Evolutionary conservation across 2,797 vertebrate species (phyloP).

Genomic region (Sparus aurata): DNA sequence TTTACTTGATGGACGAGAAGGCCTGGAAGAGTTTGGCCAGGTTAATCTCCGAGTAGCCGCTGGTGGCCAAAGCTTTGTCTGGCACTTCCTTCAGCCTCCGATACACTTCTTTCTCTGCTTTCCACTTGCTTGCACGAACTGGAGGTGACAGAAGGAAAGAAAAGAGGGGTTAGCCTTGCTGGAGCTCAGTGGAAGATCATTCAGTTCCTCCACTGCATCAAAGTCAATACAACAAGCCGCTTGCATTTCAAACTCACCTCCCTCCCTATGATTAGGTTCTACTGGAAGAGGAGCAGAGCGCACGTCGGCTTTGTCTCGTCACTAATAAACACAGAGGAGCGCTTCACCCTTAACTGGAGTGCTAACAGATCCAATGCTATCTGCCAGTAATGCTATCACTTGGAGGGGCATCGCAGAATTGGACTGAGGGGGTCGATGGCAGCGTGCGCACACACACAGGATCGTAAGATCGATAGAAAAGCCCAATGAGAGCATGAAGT

Average conservation of each 20-base stretch:
- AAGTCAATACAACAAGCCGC: neutral
- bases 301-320: conserved; percentile 4
- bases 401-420: conserved; percentile 51
- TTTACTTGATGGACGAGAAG: conserved; percentile 85
- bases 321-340: conserved; percentile 54
- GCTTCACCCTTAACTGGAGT: conserved; percentile 53
- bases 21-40: conserved; percentile 94
- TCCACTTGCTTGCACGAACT: conserved; percentile 23
- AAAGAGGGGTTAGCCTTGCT: neutral
- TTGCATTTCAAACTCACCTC: conserved; percentile 29
- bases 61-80: conserved; percentile 88
- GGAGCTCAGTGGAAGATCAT: conserved; percentile 1
- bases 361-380: conserved; percentile 67
- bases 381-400: conserved; percentile 72
- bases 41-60: conserved; percentile 95
- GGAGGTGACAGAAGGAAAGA: conserved; percentile 15
- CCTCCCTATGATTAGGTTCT: neutral
- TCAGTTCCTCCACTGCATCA: conserved; percentile 2
- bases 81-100: conserved; percentile 89
- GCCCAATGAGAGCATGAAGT: conserved; percentile 77
- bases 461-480: conserved; percentile 76
- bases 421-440: conserved; percentile 72
- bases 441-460: conserved; percentile 62
- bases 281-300: conserved; percentile 8
- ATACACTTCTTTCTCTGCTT: conserved; percentile 81